Base-by-base conservation (phyloP, 1,140 invertebrate genomes). In the Philopotamus ludificatus region DNA sequence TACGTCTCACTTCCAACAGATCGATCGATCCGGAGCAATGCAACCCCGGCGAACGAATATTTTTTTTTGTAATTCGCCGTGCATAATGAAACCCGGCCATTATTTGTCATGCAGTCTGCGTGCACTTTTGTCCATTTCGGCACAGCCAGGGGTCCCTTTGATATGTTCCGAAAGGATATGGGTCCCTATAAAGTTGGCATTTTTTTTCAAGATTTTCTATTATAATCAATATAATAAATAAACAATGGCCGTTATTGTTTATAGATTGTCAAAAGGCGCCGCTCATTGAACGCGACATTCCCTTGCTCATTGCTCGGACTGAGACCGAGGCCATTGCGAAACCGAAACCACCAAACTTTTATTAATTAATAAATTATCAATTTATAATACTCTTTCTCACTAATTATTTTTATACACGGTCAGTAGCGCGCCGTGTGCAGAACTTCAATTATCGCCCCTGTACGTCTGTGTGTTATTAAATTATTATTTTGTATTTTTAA, bases 161-260 rank as follows among this genome's bases (percentile, higher is more conserved):
- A 68, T 61, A 45, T 23, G 42, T 26, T 53, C 67, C 67, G 67
- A 65, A 68, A 65, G 67, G 67, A 65, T 54, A 63, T 54, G 45
- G 45, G 63, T 15, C 3, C 45, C 63, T 21, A 60, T 47, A 60
- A 60, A 60, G 41, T 60, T 44, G 42, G 41, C 57, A 22, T 12
- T 53, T 53, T 53, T 49, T 49, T 53, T 53, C 18, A 59, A 44
- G 25, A 25, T 67, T 67, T 45, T 44, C 66, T 67, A 67, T 67
- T 67, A 67, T 67, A 63, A n/a, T 45, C 63, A 67, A 67, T 63
- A 55, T 47, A 54, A 47, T 47, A 47, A 7, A 47, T 47, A 47
- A 47, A 47, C 44, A 47, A 16, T 49, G 39, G 54, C 49, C 58
- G 55, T 50, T 45, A 67, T 67, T 67, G 66, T 67, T 67, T 67